phyloP scores from a whole-genome alignment of 1,140 invertebrate species.

The Drusus annulatus region DNA sequence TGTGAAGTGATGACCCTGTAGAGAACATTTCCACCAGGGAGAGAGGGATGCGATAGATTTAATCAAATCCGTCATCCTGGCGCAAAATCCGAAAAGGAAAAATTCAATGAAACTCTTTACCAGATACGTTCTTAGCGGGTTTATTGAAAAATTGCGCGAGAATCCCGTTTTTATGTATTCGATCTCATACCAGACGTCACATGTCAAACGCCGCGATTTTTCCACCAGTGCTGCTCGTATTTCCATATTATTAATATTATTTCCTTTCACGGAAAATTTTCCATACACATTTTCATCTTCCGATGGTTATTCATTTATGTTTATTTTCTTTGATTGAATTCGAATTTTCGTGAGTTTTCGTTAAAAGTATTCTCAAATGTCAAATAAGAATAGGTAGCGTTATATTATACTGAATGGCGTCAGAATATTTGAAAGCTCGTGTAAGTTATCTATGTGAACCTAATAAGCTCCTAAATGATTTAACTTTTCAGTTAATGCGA shows the following conservation, averaged over 20 bases:
- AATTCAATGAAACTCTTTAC: constrained; percentile 22
- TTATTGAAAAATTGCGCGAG: constrained; percentile 25
- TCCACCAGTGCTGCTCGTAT: no score
- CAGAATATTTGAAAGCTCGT: no score
- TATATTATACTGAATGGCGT: no score
- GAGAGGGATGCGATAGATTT: constrained; percentile 14
- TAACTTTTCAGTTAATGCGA: no score
- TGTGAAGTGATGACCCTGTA: no score
- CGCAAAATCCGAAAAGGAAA: constrained; percentile 16
- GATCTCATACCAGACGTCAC: constrained; percentile 42
- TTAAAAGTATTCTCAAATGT: neutral
- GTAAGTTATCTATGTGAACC: no score
- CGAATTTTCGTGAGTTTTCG: neutral
- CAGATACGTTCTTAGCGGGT: constrained; percentile 14
- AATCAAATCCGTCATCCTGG: constrained; percentile 34
- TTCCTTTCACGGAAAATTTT: neutral
- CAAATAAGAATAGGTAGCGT: no score
- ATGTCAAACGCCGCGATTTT: constrained; percentile 34
- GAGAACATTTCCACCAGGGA: no score
- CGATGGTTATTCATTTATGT: neutral
- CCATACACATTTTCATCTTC: neutral
- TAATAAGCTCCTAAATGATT: no score
- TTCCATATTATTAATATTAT: neutral
- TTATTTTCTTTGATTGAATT: neutral
- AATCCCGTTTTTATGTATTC: neutral